Evolutionary conservation across 1,140 invertebrate genomes (phyloP).

Genomic region (Philotrypesis tridentata): DNA sequence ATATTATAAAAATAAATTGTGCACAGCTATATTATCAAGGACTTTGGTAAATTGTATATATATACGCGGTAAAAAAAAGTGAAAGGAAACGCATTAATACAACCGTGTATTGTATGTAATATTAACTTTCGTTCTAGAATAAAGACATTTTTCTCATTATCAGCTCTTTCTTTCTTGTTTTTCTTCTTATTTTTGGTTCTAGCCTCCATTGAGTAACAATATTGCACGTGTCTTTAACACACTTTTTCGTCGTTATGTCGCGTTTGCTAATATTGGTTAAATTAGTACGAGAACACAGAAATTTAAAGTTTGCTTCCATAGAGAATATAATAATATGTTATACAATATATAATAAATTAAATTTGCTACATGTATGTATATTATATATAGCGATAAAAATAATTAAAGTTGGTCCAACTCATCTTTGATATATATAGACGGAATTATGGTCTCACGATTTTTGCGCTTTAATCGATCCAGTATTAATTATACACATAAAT

Average conservation of each 20-base stretch:
- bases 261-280: background rate
- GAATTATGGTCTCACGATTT: background rate
- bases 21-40: conserved; percentile 16
- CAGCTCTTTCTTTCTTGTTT: conserved; percentile 6
- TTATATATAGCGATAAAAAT: conserved; percentile 2
- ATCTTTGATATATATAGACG: conserved; percentile 25
- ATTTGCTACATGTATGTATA: too few species aligned
- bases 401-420: conserved; percentile 5
- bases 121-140: background rate
- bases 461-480: conserved; percentile 36
- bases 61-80: conserved; percentile 1
- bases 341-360: conserved; percentile 14
- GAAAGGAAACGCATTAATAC: background rate
- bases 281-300: background rate
- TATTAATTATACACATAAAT: too few species aligned
- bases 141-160: conserved; percentile 9
- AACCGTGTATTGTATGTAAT: background rate
- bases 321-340: background rate
- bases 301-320: background rate
- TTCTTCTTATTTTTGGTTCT: conserved; percentile 42
- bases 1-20: conserved; percentile 37
- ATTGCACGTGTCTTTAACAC: conserved; percentile 10
- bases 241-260: background rate
- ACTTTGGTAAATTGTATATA: conserved; percentile 42
- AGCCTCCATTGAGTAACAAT: conserved; percentile 42